phyloP scores from a whole-genome alignment of 2,113 vertebrate species.

The Hylia prasina region DNA sequence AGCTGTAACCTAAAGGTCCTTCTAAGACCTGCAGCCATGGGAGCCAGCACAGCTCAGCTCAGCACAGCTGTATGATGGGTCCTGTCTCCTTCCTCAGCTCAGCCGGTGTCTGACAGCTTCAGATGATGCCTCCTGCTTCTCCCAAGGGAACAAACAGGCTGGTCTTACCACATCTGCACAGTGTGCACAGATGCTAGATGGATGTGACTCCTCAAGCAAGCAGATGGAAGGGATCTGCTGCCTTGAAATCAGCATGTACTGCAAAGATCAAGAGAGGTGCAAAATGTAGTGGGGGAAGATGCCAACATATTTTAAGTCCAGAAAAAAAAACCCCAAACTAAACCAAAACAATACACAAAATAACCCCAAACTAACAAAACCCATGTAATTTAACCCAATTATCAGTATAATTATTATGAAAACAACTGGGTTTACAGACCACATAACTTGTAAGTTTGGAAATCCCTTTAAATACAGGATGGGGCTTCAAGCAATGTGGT shows the following conservation, averaged over 20 bases:
- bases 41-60: neutral
- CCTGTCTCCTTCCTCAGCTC: neutral
- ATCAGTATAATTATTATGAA: neutral
- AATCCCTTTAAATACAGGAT: neutral
- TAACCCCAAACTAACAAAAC: neutral
- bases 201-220: neutral
- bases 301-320: neutral
- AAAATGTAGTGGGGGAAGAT: neutral
- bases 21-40: neutral
- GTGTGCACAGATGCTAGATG: neutral
- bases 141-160: neutral
- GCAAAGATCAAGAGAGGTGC: neutral
- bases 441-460: neutral
- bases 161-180: neutral
- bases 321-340: neutral
- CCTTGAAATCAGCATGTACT: neutral
- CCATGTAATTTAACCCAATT: accelerated
- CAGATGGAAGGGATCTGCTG: neutral
- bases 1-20: neutral
- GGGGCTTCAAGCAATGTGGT: neutral
- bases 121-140: neutral
- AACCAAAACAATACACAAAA: neutral
- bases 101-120: neutral
- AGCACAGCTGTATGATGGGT: neutral
- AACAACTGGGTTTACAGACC: neutral